phyloP scores from a whole-genome alignment of 2,113 vertebrate genomes.

The human region DNA sequence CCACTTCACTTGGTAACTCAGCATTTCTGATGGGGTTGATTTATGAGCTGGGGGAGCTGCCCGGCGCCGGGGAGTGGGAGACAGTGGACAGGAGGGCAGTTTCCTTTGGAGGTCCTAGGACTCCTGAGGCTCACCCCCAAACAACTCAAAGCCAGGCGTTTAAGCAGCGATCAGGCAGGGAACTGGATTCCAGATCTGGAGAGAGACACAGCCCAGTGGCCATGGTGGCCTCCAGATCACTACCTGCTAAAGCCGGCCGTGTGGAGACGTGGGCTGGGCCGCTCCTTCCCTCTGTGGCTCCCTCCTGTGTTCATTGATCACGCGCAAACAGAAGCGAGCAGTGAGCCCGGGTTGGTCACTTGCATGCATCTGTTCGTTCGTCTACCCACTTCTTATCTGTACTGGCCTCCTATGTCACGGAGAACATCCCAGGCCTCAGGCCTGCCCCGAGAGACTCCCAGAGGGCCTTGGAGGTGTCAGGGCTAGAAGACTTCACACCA shows the following conservation, averaged over 20 bases:
- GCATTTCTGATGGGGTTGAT: slow-evolving; percentile 77
- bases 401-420: background rate
- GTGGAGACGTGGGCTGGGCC: fast-evolving
- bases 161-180: fast-evolving
- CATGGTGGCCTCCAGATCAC: background rate
- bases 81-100: background rate
- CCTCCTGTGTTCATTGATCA: fast-evolving
- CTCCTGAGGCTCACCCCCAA: background rate
- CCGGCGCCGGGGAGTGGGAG: fast-evolving
- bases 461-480: background rate
- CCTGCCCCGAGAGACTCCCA: background rate
- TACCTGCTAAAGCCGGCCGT: fast-evolving
- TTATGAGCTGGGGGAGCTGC: slow-evolving; percentile 43
- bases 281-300: fast-evolving
- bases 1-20: slow-evolving; percentile 73
- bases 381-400: fast-evolving
- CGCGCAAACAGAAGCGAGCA: background rate
- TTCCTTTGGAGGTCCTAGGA: background rate
- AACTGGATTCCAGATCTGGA: background rate
- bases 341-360: background rate
- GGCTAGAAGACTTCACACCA: background rate
- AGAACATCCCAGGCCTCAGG: background rate
- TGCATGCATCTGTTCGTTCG: fast-evolving
- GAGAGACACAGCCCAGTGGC: background rate
- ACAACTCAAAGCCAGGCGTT: background rate